A percentile compares a stretch with the other conserved stretches of the same genome.
Evolutionary conservation across 2,113 vertebrate genomes (phyloP).

Genomic region (Boulengeromyrus knoepffleri): DNA sequence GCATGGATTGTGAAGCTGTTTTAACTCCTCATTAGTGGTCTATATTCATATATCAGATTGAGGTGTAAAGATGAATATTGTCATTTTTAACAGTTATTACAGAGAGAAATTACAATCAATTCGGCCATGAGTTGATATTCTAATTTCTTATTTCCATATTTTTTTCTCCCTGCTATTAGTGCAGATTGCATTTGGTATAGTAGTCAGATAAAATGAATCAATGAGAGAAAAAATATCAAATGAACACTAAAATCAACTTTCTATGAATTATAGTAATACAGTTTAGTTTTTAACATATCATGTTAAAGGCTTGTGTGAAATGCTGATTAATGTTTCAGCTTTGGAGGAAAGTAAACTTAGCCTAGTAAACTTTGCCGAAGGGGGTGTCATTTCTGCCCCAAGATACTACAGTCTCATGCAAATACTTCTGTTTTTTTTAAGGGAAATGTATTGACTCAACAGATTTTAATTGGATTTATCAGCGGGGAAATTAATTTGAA

Average conservation of each 20-base stretch:
- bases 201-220: not conserved
- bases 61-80: not conserved
- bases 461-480: conserved; percentile 3
- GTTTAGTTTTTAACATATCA: not conserved
- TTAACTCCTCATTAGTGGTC: not conserved
- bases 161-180: not conserved
- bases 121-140: not conserved
- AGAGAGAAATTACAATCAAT: not conserved
- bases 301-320: not conserved
- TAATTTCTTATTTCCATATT: not conserved
- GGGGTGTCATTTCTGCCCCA: not conserved
- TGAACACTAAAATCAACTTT: not conserved
- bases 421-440: conserved; percentile 24
- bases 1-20: not conserved
- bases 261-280: not conserved
- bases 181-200: not conserved
- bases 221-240: not conserved
- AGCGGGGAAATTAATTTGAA: not conserved
- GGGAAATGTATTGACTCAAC: conserved; percentile 13
- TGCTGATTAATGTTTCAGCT: not conserved
- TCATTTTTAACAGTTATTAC: not conserved
- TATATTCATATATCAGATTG: not conserved
- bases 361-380: not conserved
- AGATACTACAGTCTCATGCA: conserved; percentile 25
- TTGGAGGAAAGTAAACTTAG: not conserved